Evolutionary conservation across 2,888 invertebrate genomes (phyloP).

Genomic region (Limenitis camilla): DNA sequence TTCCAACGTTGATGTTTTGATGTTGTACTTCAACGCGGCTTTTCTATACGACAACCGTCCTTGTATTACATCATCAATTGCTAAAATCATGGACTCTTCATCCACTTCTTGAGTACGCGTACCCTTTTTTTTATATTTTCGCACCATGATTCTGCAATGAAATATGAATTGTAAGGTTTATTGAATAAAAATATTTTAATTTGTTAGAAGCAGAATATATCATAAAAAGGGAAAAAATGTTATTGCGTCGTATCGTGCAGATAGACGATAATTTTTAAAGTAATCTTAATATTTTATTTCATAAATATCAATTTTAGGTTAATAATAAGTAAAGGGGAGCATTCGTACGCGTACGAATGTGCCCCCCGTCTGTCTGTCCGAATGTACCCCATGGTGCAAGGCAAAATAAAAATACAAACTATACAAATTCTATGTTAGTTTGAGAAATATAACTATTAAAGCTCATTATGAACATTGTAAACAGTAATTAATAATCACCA

Average conservation of each 20-base stretch:
- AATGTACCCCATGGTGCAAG: neutral
- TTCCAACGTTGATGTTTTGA: too few species aligned
- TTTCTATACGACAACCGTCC: constrained; percentile 22
- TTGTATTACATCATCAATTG: constrained; percentile 14
- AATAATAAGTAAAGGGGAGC: neutral
- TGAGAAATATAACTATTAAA: neutral
- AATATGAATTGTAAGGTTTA: too few species aligned
- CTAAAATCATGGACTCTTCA: constrained; percentile 13
- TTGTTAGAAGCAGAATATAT: neutral
- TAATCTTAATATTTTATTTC: neutral
- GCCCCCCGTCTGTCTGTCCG: neutral
- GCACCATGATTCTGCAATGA: constrained; percentile 15
- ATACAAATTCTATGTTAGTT: neutral
- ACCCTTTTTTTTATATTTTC: constrained; percentile 12
- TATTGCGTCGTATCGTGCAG: too few species aligned
- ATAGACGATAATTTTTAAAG: too few species aligned
- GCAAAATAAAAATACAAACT: neutral
- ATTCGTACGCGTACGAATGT: neutral
- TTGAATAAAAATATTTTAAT: too few species aligned
- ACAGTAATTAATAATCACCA: neutral
- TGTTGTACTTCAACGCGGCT: too few species aligned
- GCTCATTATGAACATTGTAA: neutral
- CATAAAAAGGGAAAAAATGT: too few species aligned
- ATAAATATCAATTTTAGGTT: neutral
- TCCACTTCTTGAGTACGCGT: constrained; percentile 14